Conservation (phyloP, 2,888 invertebrate genomes). For the Macaria notata region DNA sequence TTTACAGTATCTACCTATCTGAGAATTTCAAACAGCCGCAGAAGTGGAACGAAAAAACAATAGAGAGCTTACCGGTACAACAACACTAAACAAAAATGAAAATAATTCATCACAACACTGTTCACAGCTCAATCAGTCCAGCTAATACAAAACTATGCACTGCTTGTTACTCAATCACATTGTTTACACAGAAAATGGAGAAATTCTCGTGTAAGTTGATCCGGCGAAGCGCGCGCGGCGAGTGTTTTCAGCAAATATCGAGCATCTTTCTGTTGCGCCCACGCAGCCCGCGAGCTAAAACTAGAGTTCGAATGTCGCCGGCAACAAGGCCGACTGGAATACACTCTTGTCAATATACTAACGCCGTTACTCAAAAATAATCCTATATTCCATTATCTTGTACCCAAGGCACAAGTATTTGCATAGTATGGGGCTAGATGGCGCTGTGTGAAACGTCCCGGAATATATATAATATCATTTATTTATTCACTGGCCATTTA, state of each 20-base stretch:
- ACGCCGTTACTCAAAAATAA: slow-evolving; percentile 14
- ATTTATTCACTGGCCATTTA: no score
- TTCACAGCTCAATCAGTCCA: slow-evolving; percentile 14
- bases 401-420: no score
- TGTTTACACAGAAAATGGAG: slow-evolving; percentile 33
- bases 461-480: no score
- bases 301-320: slow-evolving; percentile 69
- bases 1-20: no score
- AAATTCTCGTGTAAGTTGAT: slow-evolving; percentile 65
- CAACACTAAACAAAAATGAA: slow-evolving; percentile 68
- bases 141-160: slow-evolving; percentile 4
- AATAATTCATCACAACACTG: slow-evolving; percentile 59
- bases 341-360: slow-evolving; percentile 27
- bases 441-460: no score
- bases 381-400: not conserved
- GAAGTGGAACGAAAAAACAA: no score
- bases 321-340: slow-evolving; percentile 75
- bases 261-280: slow-evolving; percentile 52
- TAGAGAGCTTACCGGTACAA: slow-evolving; percentile 59
- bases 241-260: slow-evolving; percentile 70
- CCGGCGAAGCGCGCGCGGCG: slow-evolving; percentile 55
- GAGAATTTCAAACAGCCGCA: no score
- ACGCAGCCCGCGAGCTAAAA: slow-evolving; percentile 69
- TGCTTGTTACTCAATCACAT: slow-evolving; percentile 31
- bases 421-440: no score